Percentiles rank a stretch among this genome's conserved stretches.
Conservation (phyloP, 2,797 vertebrate genomes). For the Columba guinea region DNA sequence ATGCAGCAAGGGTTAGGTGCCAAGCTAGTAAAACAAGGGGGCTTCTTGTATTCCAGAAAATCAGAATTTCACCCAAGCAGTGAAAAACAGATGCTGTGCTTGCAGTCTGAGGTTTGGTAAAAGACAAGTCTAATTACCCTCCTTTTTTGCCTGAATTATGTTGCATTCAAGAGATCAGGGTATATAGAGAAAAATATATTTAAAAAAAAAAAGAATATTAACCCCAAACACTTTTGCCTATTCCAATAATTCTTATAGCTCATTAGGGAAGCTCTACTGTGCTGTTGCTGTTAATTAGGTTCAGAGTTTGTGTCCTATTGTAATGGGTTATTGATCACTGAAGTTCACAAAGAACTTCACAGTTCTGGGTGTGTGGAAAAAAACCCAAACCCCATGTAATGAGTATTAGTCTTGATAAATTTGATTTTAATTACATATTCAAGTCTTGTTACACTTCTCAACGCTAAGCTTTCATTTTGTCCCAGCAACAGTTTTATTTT, state of each 20-base stretch:
- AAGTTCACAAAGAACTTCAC: constrained; percentile 48
- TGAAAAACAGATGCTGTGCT: not conserved
- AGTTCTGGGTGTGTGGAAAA: not conserved
- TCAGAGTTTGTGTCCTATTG: constrained; percentile 21
- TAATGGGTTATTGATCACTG: constrained; percentile 71
- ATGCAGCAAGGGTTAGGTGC: not conserved
- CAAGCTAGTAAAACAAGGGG: not conserved
- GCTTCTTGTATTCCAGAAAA: not conserved
- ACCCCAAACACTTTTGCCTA: not conserved
- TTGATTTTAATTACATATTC: constrained; percentile 55
- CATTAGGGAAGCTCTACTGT: constrained; percentile 26
- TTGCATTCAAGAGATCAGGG: not conserved
- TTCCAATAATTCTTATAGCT: constrained; percentile 13
- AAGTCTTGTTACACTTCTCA: constrained; percentile 6
- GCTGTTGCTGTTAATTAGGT: constrained; percentile 45
- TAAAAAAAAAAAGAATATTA: not conserved
- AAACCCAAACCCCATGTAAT: not conserved
- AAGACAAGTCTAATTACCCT: constrained; percentile 16
- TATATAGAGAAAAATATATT: not conserved
- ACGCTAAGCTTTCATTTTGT: constrained; percentile 5
- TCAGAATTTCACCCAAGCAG: not conserved
- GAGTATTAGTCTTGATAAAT: constrained; percentile 49
- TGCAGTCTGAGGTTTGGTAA: not conserved
- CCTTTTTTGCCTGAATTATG: not conserved
- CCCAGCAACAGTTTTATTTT: constrained; percentile 54